Conservation (phyloP, 2,888 invertebrate species). For the Cyrtodaria siliqua region DNA sequence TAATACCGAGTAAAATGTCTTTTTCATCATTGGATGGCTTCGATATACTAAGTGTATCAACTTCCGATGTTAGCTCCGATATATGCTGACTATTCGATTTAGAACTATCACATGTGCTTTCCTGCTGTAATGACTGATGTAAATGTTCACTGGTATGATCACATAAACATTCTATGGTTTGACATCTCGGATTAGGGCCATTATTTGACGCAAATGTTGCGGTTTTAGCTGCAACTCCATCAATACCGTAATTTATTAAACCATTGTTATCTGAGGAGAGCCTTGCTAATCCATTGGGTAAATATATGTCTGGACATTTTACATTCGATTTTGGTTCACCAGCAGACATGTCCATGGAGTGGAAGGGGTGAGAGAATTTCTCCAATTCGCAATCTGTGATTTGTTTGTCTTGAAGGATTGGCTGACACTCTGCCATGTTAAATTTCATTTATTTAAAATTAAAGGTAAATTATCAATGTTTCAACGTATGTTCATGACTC, state of each 20-base stretch:
- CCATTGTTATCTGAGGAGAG: slow-evolving; percentile 71
- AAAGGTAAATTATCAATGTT: too few species aligned
- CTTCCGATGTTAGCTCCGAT: slow-evolving; percentile 26
- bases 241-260: slow-evolving; percentile 44
- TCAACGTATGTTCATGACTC: not conserved
- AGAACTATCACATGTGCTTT: slow-evolving; percentile 2
- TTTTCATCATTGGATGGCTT: slow-evolving; percentile 21
- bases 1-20: slow-evolving; percentile 75
- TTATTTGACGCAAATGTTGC: not conserved
- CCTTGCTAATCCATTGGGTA: slow-evolving; percentile 67
- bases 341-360: slow-evolving; percentile 12
- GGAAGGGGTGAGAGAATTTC: slow-evolving; percentile 24
- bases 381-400: not conserved
- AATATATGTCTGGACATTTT: slow-evolving; percentile 5
- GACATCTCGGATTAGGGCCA: not conserved
- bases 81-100: slow-evolving; percentile 33
- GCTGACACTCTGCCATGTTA: not conserved
- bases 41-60: slow-evolving; percentile 17
- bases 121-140: not conserved
- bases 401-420: not conserved
- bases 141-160: not conserved
- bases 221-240: not conserved
- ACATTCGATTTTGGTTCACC: slow-evolving; percentile 5
- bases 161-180: slow-evolving; percentile 22
- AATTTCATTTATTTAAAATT: too few species aligned